Base-by-base conservation (phyloP, 2,888 invertebrate genomes). In the Mycogona germanica region DNA sequence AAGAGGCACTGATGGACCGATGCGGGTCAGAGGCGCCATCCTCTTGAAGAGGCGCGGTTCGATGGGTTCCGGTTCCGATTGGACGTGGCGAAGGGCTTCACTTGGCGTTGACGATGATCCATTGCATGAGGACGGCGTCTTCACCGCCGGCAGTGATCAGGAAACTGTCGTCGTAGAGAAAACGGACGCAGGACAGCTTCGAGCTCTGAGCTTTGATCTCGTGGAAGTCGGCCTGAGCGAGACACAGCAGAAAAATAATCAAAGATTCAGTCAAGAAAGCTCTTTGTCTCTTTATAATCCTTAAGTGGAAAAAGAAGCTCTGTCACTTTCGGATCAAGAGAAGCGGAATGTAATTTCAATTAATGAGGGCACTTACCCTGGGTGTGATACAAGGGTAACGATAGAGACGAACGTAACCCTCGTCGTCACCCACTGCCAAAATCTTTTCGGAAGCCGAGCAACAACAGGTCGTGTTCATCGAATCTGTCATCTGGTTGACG, bases 181-280 rank as follows among this genome's bases (percentile, higher is more conserved):
- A 92, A 41, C 86, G 77, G 0, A 84, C 81, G 56, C 81, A 79
- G 35, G 84, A 84, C 47, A 92, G 76, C 62, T 82, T 78, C 29
- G 85, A 84, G 35, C 87, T 86, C 75, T 91, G 91, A 0, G 85
- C 82, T 70, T 91, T 91, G 61, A 82, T 80, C 71, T 87, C 87
- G 64, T 85, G 83, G 73, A 86, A 91, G 66, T 89, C 89, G 14
- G 67, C 62, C 68, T 69, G 62, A 2, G n/a, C n/a, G n/a, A n/a
- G n/a, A n/a, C n/a, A n/a, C n/a, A n/a, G n/a, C n/a, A n/a, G n/a
- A n/a, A n/a, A n/a, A n/a, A n/a, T n/a, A n/a, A n/a, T n/a, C n/a
- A n/a, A n/a, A n/a, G n/a, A n/a, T n/a, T n/a, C n/a, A n/a, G n/a
- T n/a, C n/a, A n/a, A n/a, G n/a, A n/a, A n/a, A n/a, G n/a, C n/a